Percentiles rank a stretch among this genome's conserved stretches.
Conservation (phyloP, 1,140 invertebrate genomes). For the Tetragnatha versicolor region DNA sequence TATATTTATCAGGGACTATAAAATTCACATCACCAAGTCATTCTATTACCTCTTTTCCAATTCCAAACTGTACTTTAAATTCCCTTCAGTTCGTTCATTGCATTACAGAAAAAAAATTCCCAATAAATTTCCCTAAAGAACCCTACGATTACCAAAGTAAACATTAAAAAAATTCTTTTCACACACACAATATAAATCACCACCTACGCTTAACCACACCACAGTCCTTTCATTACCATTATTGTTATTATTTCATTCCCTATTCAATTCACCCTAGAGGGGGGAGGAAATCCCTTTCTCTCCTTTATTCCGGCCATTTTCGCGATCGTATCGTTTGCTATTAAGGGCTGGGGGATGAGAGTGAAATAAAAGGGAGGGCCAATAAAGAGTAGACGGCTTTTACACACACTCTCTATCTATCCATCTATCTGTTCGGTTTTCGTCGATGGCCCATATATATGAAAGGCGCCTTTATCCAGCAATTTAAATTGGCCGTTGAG, state of each 20-base stretch:
- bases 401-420: conserved; percentile 4
- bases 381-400: conserved; percentile 12
- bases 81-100: too few relatives aligned
- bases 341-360: background rate
- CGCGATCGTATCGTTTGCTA: conserved; percentile 19
- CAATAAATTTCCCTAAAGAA: too few relatives aligned
- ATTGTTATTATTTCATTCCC: too few relatives aligned
- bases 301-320: conserved; percentile 17
- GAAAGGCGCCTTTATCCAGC: background rate
- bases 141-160: too few relatives aligned
- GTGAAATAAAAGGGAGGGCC: background rate
- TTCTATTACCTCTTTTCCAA: too few relatives aligned
- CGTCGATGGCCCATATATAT: conserved; percentile 20
- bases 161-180: too few relatives aligned
- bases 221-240: background rate
- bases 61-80: too few relatives aligned
- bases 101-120: too few relatives aligned
- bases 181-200: too few relatives aligned
- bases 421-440: conserved; percentile 12
- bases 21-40: too few relatives aligned
- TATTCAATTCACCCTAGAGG: background rate
- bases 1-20: too few relatives aligned
- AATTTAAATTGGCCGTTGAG: conserved; percentile 33
- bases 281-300: background rate
- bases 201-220: too few relatives aligned